phyloP scores from a whole-genome alignment of 2,888 invertebrate species.

The Aphidius colemani region DNA sequence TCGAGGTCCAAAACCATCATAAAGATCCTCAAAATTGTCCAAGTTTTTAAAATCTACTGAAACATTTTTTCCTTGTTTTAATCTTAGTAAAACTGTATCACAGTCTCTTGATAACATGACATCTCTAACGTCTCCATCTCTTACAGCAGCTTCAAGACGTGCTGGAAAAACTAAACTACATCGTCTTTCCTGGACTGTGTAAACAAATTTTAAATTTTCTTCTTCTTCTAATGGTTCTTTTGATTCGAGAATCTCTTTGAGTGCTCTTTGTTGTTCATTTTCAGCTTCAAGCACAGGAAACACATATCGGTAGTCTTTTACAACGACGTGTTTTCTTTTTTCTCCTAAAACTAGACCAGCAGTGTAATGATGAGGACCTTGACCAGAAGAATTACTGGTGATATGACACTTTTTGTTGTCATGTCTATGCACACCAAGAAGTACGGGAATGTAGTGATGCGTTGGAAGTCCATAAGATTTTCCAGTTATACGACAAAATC shows the following conservation, averaged over 20 bases:
- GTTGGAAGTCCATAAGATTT: conserved; percentile 75
- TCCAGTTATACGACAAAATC: conserved; percentile 79
- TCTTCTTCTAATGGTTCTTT: conserved; percentile 64
- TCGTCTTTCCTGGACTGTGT: conserved; percentile 74
- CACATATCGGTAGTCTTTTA: conserved; percentile 76
- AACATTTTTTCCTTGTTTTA: conserved; percentile 76
- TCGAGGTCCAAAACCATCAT: conserved; percentile 74
- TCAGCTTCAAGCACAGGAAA: conserved; percentile 74
- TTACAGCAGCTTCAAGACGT: conserved; percentile 74
- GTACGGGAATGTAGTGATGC: conserved; percentile 80
- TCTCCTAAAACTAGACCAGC: conserved; percentile 68
- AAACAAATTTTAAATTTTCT: conserved; percentile 70
- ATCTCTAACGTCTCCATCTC: conserved; percentile 77
- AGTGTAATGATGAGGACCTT: conserved; percentile 67
- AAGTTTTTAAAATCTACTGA: conserved; percentile 72
- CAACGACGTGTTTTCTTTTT: conserved; percentile 69
- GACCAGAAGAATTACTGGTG: conserved; percentile 68
- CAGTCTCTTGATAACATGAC: conserved; percentile 78
- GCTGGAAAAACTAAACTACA: conserved; percentile 78
- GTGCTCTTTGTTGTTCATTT: conserved; percentile 68
- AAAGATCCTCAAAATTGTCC: conserved; percentile 65
- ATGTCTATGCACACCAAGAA: conserved; percentile 62
- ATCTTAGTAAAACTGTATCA: conserved; percentile 74
- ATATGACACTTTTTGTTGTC: conserved; percentile 67
- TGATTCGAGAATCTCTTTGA: conserved; percentile 67